Base-by-base conservation (phyloP, 2,888 invertebrate genomes). In the Hoplodrina ambigua region DNA sequence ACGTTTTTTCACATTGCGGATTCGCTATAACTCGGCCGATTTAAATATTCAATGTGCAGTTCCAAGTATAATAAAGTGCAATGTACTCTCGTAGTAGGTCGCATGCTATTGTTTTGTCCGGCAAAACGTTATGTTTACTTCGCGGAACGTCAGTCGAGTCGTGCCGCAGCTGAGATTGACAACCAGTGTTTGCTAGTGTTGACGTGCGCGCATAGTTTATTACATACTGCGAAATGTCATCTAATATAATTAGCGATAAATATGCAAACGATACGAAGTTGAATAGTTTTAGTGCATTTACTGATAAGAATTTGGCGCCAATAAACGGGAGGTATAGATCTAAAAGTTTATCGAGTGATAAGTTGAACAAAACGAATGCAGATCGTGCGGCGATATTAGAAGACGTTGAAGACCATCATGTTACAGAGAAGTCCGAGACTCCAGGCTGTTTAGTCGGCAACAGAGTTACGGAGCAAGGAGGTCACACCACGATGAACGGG, bases 291-390 rank as follows among this genome's bases (percentile, higher is more conserved):
- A 93, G 94, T 93, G 91, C 91, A 63, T 90, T 93, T 80, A 82
- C 88, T 82, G 95, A 95, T 90, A 95, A 93, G 87, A 91, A 90
- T 85, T 88, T 94, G 69, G 89, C 92, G 72, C 93, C 94, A 57
- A 81, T 94, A 65, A 94, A 92, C 76, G 90, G 89, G 58, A 90
- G 94, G 84, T 94, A 94, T 83, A 90, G 94, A 70, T 94, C 95
- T 50, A 95, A 93, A 79, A 96, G 96, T 93, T 91, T 96, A 82
- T 95, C 96, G 52, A 94, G 94, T 94, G 96, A 96, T 92, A 96
- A 96, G 88, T 93, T 96, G 85, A 95, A 94, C 80, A 92, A 94
- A 85, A 88, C 89, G 20, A 94, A 94, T 80, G 93, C 92, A 62
- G 96, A 96, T 84, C 91, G 95, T 15, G 93, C 94, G 10, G 96